Conservation (phyloP, 2,888 invertebrate genomes). For the Phymatocera aterrima region DNA sequence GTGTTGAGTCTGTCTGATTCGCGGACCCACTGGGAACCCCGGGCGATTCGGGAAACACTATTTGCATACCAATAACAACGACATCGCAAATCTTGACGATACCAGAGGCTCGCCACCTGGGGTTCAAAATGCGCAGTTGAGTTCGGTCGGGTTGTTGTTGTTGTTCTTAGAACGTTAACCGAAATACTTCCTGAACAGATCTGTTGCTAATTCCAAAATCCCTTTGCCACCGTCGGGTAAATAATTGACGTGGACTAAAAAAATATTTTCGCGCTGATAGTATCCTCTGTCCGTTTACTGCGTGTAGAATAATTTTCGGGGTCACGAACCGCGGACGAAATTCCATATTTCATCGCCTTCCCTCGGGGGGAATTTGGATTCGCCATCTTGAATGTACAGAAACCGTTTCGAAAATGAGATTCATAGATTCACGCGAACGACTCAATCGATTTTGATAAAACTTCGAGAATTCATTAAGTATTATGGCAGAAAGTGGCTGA, state of each 20-base stretch:
- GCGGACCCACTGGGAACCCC: background rate
- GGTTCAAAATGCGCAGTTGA: background rate
- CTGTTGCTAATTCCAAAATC: conserved; percentile 4
- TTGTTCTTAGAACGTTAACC: background rate
- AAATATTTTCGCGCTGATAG: background rate
- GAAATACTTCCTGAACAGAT: conserved; percentile 9
- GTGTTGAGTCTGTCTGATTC: conserved; percentile 23
- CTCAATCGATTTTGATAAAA: too few relatives aligned
- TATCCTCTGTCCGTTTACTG: background rate
- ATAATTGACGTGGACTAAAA: background rate
- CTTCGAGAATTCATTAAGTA: too few relatives aligned
- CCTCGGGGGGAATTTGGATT: too few relatives aligned
- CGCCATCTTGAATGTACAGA: too few relatives aligned
- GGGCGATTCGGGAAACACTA: conserved; percentile 29
- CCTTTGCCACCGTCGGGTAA: background rate
- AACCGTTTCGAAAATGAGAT: too few relatives aligned
- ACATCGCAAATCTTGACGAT: conserved; percentile 25
- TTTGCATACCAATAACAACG: conserved; percentile 43
- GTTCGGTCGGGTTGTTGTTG: background rate
- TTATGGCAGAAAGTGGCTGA: too few relatives aligned
- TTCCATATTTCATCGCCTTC: background rate
- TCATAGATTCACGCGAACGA: too few relatives aligned
- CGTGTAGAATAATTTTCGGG: background rate
- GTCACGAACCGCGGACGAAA: background rate
- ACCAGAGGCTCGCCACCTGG: background rate